phyloP scores from a whole-genome alignment of 2,797 vertebrate species.

The Sitta carolinensis region DNA sequence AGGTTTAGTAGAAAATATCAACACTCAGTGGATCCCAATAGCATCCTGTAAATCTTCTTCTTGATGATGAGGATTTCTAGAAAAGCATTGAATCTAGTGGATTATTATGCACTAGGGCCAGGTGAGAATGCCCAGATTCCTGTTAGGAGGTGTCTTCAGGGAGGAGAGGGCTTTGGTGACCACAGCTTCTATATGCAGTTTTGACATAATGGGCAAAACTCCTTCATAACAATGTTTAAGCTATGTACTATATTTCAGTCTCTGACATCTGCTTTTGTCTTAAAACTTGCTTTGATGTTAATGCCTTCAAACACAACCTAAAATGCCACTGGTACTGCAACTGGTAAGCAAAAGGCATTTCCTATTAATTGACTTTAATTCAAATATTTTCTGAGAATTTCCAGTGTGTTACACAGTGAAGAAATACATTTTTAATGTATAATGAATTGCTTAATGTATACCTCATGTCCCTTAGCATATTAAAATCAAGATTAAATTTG shows the following conservation, averaged over 20 bases:
- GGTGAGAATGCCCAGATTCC: background rate
- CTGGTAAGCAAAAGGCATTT: background rate
- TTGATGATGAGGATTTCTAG: background rate
- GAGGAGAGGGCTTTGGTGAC: background rate
- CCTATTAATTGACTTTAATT: background rate
- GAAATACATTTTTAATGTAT: background rate
- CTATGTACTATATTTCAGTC: background rate
- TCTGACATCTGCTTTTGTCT: background rate
- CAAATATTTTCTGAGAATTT: background rate
- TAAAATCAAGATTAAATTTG: background rate
- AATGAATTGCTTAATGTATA: background rate
- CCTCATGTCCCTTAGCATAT: background rate
- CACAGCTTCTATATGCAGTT: background rate
- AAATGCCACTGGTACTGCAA: background rate
- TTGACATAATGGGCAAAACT: background rate
- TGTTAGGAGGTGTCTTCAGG: background rate
- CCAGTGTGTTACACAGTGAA: background rate
- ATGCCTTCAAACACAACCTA: background rate
- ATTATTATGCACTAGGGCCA: rapidly evolving
- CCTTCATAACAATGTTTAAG: background rate
- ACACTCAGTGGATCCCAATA: rapidly evolving
- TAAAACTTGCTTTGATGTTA: background rate
- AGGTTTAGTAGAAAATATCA: background rate
- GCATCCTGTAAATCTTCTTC: background rate
- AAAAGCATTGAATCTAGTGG: background rate